A percentile compares a stretch with the other conserved stretches of the same genome.
These are phyloP conservation scores for Protobothrops mucrosquamatus DNA, from an alignment of 2,113 vertebrate species.

Conservation along the genomic window DNA sequence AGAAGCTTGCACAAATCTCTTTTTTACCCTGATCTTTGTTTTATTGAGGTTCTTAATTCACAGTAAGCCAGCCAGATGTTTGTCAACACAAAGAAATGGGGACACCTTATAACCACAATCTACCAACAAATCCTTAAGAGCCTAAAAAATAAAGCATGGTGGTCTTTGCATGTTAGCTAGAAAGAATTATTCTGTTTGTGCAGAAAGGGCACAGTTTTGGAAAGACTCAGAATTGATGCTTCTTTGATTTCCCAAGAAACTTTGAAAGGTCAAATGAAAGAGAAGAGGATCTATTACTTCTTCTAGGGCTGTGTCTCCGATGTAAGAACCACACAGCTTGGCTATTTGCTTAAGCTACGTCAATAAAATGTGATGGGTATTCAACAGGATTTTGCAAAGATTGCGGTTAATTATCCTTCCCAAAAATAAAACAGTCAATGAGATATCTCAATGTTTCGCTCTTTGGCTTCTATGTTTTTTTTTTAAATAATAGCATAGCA, in stretches of 20 bases:
- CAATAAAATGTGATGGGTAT: constrained; percentile 30
- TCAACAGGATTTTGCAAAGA: constrained; percentile 23
- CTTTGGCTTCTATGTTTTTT: background rate
- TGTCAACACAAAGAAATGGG: background rate
- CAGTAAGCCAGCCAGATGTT: background rate
- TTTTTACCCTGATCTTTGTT: too few species aligned
- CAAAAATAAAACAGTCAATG: constrained; percentile 23
- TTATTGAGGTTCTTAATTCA: background rate
- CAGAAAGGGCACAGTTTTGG: constrained; percentile 31
- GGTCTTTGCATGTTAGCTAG: background rate
- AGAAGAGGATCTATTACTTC: constrained; percentile 25
- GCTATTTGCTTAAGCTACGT: constrained; percentile 31
- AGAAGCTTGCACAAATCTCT: background rate
- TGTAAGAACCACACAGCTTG: constrained; percentile 10
- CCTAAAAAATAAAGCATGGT: background rate
- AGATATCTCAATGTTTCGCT: constrained; percentile 23
- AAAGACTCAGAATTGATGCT: constrained; percentile 18
- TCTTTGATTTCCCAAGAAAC: constrained; percentile 34
- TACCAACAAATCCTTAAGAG: background rate
- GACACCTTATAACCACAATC: background rate
- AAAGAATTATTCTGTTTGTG: background rate
- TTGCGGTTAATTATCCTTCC: constrained; percentile 27
- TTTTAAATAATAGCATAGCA: background rate
- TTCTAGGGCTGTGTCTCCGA: constrained; percentile 11
- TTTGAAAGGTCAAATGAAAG: constrained; percentile 31